Conservation (phyloP, 2,888 invertebrate genomes). For the Penaeus monodon region DNA sequence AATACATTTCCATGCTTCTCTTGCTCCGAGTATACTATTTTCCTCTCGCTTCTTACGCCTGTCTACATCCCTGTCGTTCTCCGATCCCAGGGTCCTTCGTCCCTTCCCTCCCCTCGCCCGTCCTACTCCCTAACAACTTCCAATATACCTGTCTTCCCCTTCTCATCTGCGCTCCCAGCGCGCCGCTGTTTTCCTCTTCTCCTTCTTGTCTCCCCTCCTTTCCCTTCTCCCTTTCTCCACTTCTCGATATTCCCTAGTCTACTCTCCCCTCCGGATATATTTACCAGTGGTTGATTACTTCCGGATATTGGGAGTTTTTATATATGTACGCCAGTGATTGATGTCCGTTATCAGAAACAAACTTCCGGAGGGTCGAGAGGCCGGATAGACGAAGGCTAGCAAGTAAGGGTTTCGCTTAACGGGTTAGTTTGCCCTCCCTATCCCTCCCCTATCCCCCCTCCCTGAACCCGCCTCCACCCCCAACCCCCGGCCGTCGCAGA, state of each 20-base stretch:
- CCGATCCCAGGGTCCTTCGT: too few relatives aligned
- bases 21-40: too few relatives aligned
- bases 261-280: slow-evolving; percentile 24
- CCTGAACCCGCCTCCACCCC: too few relatives aligned
- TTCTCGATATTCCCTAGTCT: background rate
- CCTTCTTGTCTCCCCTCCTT: background rate
- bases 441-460: too few relatives aligned
- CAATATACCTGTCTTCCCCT: background rate
- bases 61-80: too few relatives aligned
- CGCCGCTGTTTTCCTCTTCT: background rate
- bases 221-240: slow-evolving; percentile 10
- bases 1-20: too few relatives aligned
- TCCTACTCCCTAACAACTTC: too few relatives aligned
- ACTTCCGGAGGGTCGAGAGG: slow-evolving; percentile 12
- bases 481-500: too few relatives aligned
- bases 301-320: slow-evolving; percentile 39
- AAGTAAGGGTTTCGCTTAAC: too few relatives aligned
- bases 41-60: too few relatives aligned
- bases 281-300: slow-evolving; percentile 39
- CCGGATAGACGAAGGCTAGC: slow-evolving; percentile 19
- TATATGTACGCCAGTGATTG: slow-evolving; percentile 32
- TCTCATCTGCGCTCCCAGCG: background rate
- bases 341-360: slow-evolving; percentile 41
- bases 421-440: too few relatives aligned
- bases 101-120: too few relatives aligned